Evolutionary conservation across 2,888 invertebrate genomes (phyloP).

Genomic region (Smittia sp.): DNA sequence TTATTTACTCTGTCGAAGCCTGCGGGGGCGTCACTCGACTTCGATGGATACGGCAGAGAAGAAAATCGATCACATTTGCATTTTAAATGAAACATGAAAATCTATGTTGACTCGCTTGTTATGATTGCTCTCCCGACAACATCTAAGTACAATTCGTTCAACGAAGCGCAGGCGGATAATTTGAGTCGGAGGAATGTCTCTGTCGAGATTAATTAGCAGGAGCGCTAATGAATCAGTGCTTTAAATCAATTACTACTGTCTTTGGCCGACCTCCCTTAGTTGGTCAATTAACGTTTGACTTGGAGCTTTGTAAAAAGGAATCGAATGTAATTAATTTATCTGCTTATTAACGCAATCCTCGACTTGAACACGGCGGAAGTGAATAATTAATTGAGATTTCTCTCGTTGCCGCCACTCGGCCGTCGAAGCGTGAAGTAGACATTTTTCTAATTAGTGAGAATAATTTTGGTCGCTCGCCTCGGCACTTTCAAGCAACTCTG

Average conservation of each 20-base stretch:
- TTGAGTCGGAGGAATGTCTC: background rate
- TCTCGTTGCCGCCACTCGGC: background rate
- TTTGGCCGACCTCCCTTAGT: background rate
- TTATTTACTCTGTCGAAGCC: background rate
- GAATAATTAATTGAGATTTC: slow-evolving; percentile 7
- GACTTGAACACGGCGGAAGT: background rate
- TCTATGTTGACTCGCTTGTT: background rate
- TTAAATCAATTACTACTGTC: background rate
- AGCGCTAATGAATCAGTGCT: background rate
- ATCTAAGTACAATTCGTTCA: too few species aligned
- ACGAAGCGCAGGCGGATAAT: too few species aligned
- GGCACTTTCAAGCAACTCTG: background rate
- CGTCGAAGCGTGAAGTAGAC: background rate
- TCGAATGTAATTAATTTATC: too few species aligned
- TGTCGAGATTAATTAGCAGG: background rate
- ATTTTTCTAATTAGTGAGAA: slow-evolving; percentile 11
- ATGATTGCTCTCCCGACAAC: background rate
- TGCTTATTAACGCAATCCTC: too few species aligned
- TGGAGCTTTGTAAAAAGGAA: too few species aligned
- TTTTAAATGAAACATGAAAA: slow-evolving; percentile 10
- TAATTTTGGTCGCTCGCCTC: slow-evolving; percentile 1
- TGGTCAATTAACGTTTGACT: too few species aligned
- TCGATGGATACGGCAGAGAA: background rate
- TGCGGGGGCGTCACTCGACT: background rate
- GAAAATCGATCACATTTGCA: slow-evolving; percentile 20